Evolutionary conservation across 2,797 vertebrate genomes (phyloP).

Genomic region (Linurgus olivaceus): DNA sequence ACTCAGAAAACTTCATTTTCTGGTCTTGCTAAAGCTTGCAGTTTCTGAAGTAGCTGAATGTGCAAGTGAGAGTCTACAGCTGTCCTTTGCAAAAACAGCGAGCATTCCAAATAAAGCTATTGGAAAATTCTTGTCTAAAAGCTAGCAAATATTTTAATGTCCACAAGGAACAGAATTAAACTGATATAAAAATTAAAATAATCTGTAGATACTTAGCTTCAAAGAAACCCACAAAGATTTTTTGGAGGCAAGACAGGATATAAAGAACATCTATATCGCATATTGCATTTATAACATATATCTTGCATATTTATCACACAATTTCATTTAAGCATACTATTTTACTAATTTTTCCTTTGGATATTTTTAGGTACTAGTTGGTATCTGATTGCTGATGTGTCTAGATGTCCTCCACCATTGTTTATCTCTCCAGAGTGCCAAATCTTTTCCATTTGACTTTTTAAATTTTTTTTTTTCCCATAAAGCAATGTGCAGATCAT

Average conservation of each 20-base stretch:
- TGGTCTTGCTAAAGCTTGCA: not conserved
- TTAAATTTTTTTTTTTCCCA: not conserved
- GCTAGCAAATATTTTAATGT: not conserved
- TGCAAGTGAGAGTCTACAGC: not conserved
- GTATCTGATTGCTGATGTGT: not conserved
- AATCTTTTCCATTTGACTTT: not conserved
- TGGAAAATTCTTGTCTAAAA: not conserved
- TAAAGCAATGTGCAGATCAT: not conserved
- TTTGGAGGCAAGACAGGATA: not conserved
- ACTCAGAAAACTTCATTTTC: not conserved
- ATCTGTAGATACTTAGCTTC: not conserved
- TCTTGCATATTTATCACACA: not conserved
- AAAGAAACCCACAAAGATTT: not conserved
- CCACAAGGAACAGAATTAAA: not conserved
- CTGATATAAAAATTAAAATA: not conserved
- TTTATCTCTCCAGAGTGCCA: not conserved
- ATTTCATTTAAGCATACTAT: not conserved
- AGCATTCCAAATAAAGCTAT: not conserved
- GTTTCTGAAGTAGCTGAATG: not conserved
- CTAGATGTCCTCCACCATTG: rapidly evolving
- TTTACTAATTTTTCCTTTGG: not conserved
- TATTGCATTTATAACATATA: not conserved
- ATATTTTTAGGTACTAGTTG: not conserved
- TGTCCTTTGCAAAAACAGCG: not conserved
- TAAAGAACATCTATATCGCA: not conserved